Evolutionary conservation across 1,140 invertebrate genomes (phyloP).

Genomic region (Bombus waltoni): DNA sequence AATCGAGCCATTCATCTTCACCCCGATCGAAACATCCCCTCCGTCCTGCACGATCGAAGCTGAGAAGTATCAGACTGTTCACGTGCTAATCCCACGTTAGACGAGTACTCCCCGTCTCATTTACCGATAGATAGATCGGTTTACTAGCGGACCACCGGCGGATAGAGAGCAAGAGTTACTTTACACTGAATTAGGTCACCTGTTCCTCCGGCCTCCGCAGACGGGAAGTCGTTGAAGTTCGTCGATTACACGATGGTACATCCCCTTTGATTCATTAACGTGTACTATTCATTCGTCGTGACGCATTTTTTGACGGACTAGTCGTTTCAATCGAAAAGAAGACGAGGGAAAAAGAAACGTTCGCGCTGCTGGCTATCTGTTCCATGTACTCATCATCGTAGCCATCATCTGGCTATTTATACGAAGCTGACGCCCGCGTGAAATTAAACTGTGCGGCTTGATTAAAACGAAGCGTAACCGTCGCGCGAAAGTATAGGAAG

Average conservation of each 20-base stretch:
- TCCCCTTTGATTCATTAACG: not conserved
- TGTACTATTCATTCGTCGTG: not conserved
- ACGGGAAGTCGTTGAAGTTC: conserved; percentile 55
- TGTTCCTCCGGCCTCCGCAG: conserved; percentile 28
- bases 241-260: conserved; percentile 13
- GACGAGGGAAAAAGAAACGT: too few species aligned
- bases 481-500: not conserved
- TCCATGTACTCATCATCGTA: not conserved
- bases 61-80: conserved; percentile 4
- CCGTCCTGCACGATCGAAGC: not conserved
- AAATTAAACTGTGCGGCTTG: conserved; percentile 22
- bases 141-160: conserved; percentile 43
- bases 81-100: conserved; percentile 25
- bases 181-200: conserved; percentile 47
- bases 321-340: not conserved
- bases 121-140: conserved; percentile 46
- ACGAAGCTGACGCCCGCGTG: not conserved
- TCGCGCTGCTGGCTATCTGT: not conserved
- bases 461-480: conserved; percentile 22
- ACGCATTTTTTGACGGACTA: conserved; percentile 2
- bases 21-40: not conserved
- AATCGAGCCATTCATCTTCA: not conserved
- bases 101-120: conserved; percentile 31
- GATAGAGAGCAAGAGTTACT: conserved; percentile 36
- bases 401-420: conserved; percentile 1